Evolutionary conservation across 2,888 invertebrate genomes (phyloP), one percentile per base, ranked within the genome.

Genomic region (Cerceris rybyensis): DNA sequence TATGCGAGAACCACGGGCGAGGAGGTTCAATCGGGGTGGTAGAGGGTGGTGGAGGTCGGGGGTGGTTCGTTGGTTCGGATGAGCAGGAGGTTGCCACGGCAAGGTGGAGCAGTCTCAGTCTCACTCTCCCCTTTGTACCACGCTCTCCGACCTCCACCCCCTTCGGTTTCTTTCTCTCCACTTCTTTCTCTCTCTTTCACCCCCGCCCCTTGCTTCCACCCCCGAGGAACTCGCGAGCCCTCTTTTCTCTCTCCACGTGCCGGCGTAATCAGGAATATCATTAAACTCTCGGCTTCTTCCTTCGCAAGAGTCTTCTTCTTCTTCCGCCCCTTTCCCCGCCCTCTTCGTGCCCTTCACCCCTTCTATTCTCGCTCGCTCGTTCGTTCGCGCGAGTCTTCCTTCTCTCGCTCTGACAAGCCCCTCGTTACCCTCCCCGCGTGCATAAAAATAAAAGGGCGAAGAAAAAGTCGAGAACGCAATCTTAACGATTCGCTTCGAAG

Each of bases 191-290:
- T 52, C 59, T 63, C 59, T 58, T 55, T 64, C 60, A 49, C 65
- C 65, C 68, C 57, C 43, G 17, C 16, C 58, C 13, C 8, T 52
- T 28, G 54, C 63, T 14, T 17, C 59, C 49, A 28, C 42, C 55
- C 9, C n/a, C 42, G 43, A 7, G 46, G 57, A n/a, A 60, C 57
- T 50, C 57, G 14, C 17, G 64, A 68, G 65, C 71, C 70, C 71
- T 72, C 72, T 78, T 80, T 79, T 83, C 80, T 82, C 87, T 87
- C 88, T 88, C 89, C 90, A 90, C 90, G 92, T 91, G 91, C 90
- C 88, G 84, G 86, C 88, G 91, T 92, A 92, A 92, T 92, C 91
- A 92, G 92, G 91, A 92, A 92, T 92, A 92, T 92, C 92, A 92
- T 92, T 92, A 92, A 92, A 92, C 91, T 91, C 91, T 90, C 90